Conservation (phyloP, 2,888 invertebrate species). For the Xiphydria camelus region DNA sequence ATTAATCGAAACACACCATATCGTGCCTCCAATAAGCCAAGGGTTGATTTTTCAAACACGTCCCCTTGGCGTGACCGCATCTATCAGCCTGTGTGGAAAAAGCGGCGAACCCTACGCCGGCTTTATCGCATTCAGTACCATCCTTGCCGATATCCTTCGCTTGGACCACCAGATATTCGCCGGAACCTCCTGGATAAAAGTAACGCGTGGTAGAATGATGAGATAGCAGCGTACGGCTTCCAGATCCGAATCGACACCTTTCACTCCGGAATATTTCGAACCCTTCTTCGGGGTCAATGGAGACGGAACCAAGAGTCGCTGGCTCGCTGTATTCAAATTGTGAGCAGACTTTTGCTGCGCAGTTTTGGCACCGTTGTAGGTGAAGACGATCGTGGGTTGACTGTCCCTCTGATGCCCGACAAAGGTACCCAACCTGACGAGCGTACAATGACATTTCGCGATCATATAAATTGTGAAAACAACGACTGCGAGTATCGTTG, state of each 20-base stretch:
- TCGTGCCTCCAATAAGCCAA: slow-evolving; percentile 59
- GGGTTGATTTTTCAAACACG: slow-evolving; percentile 61
- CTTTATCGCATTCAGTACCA: slow-evolving; percentile 59
- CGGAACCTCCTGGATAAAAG: slow-evolving; percentile 45
- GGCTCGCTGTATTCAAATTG: slow-evolving; percentile 45
- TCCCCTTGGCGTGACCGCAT: slow-evolving; percentile 52
- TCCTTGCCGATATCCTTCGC: slow-evolving; percentile 51
- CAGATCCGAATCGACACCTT: no score
- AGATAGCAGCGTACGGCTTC: no score
- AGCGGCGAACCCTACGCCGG: slow-evolving; percentile 60
- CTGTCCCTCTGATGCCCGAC: slow-evolving; percentile 32
- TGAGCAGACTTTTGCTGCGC: slow-evolving; percentile 20
- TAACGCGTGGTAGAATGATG: no score
- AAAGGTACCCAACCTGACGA: slow-evolving; percentile 38
- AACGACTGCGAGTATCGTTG: no score
- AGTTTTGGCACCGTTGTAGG: slow-evolving; percentile 31
- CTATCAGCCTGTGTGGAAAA: slow-evolving; percentile 59
- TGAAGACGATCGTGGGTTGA: slow-evolving; percentile 42
- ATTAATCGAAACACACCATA: slow-evolving; percentile 35
- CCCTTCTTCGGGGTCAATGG: slow-evolving; percentile 21
- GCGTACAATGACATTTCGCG: no score
- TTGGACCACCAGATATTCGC: slow-evolving; percentile 58
- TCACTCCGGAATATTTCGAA: slow-evolving; percentile 43
- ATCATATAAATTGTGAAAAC: no score
- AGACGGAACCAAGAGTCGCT: slow-evolving; percentile 50